A percentile compares a stretch with the other conserved stretches of the same genome.
Evolutionary conservation across 2,113 vertebrate species (phyloP).

Genomic region (Clarias macrocephalus): DNA sequence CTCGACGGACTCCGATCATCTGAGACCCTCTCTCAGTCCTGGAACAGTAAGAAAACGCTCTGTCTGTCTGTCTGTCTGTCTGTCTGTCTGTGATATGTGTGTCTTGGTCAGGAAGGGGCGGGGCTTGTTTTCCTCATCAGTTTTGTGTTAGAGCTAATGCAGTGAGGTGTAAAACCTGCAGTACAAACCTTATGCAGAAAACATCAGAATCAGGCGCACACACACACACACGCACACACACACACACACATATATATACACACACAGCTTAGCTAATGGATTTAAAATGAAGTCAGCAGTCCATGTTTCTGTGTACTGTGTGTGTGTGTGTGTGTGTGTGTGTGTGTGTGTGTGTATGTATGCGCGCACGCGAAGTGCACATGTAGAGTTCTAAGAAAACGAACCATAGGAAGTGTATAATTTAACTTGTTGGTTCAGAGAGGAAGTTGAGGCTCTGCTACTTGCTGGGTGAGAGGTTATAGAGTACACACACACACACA

Average conservation of each 20-base stretch:
- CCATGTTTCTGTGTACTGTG: not conserved
- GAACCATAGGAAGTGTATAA: constrained; percentile 16
- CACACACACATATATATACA: not conserved
- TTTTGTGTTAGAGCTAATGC: not conserved
- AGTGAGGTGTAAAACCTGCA: not conserved
- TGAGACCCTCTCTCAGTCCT: constrained; percentile 73
- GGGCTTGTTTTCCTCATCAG: not conserved
- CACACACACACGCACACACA: not conserved
- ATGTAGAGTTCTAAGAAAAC: not conserved
- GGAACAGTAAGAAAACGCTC: constrained; percentile 80
- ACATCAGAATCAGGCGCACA: too few species aligned
- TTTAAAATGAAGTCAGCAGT: not conserved
- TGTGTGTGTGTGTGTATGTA: not conserved
- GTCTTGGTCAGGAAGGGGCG: not conserved
- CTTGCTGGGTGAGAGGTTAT: constrained; percentile 2
- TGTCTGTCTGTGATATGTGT: not conserved
- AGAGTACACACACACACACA: not conserved
- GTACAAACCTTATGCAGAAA: not conserved
- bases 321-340: not conserved
- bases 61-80: not conserved
- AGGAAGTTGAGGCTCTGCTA: constrained; percentile 28
- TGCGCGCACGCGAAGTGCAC: not conserved
- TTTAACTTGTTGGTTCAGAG: constrained; percentile 30
- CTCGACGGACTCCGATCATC: constrained; percentile 83
- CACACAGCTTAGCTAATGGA: too few species aligned